phyloP scores from a whole-genome alignment of 2,888 invertebrate species.

The Drosophila mettleri region DNA sequence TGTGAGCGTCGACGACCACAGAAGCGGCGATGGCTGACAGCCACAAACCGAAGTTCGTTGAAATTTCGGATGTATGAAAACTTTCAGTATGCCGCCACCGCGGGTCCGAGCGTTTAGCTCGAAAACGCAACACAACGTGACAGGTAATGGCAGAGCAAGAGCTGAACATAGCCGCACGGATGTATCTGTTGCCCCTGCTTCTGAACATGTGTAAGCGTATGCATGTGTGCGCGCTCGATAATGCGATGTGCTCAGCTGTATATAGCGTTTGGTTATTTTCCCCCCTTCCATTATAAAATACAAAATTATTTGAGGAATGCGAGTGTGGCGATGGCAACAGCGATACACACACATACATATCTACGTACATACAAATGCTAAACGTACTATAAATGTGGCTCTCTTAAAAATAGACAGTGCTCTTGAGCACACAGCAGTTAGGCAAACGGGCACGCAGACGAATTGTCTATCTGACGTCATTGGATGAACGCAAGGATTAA shows the following conservation, averaged over 20 bases:
- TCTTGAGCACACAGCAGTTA: conserved; percentile 11
- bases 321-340: conserved; percentile 53
- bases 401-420: conserved; percentile 48
- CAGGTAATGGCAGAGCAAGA: conserved; percentile 31
- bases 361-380: conserved; percentile 27
- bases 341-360: conserved; percentile 27
- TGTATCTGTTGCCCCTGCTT: conserved; percentile 15
- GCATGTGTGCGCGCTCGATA: conserved; percentile 34
- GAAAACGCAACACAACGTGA: conserved; percentile 63
- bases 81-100: conserved; percentile 78
- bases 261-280: conserved; percentile 43
- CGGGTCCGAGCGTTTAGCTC: conserved; percentile 73
- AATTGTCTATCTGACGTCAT: conserved; percentile 45
- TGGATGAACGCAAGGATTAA: conserved; percentile 38
- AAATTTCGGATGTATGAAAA: conserved; percentile 76
- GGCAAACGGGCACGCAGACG: background rate
- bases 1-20: conserved; percentile 53
- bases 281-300: conserved; percentile 53
- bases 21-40: conserved; percentile 53
- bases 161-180: conserved; percentile 24
- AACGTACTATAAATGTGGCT: conserved; percentile 33
- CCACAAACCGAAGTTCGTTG: conserved; percentile 73
- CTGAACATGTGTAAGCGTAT: conserved; percentile 11
- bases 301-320: conserved; percentile 63
- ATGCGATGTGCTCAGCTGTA: conserved; percentile 42